Base-by-base conservation (phyloP, 2,113 vertebrate species). In the Mionectes macconnelli region DNA sequence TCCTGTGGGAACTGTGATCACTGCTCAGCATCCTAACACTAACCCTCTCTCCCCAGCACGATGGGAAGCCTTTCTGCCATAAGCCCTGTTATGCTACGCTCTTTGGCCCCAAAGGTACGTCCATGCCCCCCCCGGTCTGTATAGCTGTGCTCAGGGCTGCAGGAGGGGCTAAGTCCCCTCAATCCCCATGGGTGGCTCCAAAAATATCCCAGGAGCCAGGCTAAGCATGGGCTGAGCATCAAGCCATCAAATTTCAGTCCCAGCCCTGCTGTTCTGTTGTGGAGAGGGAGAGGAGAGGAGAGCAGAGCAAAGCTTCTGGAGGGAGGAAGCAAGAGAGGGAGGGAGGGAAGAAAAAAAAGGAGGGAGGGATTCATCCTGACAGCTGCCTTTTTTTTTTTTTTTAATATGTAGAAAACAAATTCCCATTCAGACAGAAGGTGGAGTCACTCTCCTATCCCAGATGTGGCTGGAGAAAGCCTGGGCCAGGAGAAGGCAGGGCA, bases 51-150 rank as follows among this genome's bases (percentile, higher is more conserved):
- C 75, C 74, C 60, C 98, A 99, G 99, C 99, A 99, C 6, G 98
- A 99, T 10, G 98, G 99, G 77, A 98, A 99, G 86, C 99, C 99
- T 8, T 99, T 99, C 98, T 99, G 99, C 98, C 99, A 99, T 98
- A 99, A 99, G 87, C 99, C 99, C 3, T 99, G 99, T 97, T 99
- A 99, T 0, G 99, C 99, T 42, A 98, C 98, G 0, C 98, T 99
- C 68, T 99, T 99, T 0, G 99, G 99, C 77, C 99, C 99, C 93
- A 99, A 99, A 99, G 99, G 99, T 99, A 98, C 0, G 97, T 96
- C 28, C 0, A 0, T 37, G 78, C 45, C 6, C 6, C n/a, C 17
- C 37, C 0, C 2, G 31, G 55, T 33, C 64, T 52, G 47, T 6
- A 56, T 0, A 0, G 22, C 42, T 4, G 0, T 63, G 86, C 40